A percentile compares a stretch with the other conserved stretches of the same genome.
These are phyloP conservation scores for Anas acuta DNA, from an alignment of 2,797 vertebrate species.

Conservation along the genomic window DNA sequence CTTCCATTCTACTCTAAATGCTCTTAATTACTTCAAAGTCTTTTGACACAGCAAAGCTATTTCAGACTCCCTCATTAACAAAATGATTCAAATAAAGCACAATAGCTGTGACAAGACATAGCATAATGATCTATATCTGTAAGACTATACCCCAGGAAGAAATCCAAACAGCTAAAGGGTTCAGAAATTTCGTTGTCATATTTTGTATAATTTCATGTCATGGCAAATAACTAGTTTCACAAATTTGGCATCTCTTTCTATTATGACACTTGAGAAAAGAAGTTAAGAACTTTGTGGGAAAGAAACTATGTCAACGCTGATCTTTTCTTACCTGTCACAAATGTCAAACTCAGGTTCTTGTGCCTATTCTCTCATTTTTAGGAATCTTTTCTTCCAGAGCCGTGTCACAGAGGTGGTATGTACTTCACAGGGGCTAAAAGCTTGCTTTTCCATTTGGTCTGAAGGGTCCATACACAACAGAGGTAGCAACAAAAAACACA, in stretches of 20 bases:
- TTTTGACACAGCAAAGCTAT: background rate
- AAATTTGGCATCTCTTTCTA: background rate
- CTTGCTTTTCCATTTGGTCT: background rate
- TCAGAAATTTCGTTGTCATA: background rate
- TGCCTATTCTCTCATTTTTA: background rate
- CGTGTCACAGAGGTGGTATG: background rate
- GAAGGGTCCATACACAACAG: background rate
- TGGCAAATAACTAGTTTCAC: background rate
- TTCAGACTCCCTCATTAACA: background rate
- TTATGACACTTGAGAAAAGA: background rate
- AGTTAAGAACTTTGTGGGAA: background rate
- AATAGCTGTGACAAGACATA: background rate
- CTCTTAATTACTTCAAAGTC: background rate
- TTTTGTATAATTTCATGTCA: background rate
- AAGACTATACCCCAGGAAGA: background rate
- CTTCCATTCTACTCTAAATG: background rate
- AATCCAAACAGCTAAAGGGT: background rate
- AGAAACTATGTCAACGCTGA: background rate
- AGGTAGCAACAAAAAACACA: background rate
- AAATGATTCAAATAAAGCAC: background rate
- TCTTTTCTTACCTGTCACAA: background rate
- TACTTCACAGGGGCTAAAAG: background rate
- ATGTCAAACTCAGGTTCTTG: background rate
- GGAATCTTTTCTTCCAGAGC: background rate
- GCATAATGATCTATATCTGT: background rate